Base-by-base conservation (phyloP, 53 echinoderm and acorn worm genomes). In the Zoroaster sp. region DNA sequence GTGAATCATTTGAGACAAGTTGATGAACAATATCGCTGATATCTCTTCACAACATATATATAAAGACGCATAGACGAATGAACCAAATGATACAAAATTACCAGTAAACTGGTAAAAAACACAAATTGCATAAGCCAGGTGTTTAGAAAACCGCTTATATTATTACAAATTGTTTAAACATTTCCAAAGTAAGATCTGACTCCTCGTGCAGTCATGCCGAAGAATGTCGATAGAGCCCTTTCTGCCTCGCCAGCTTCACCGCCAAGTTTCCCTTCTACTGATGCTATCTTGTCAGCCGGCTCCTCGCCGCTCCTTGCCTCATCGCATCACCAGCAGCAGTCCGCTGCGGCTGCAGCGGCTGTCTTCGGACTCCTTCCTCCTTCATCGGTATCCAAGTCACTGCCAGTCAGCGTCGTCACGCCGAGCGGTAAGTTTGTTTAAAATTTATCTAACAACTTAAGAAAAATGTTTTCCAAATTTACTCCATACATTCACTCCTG, bases 381-480 rank as follows among this genome's bases (percentile, higher is more conserved):
- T 0, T 80, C 80, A 31, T 77, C 93, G 6, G 77, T 69, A 8
- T 78, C 90, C 55, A 93, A 93, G 45, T 75, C 87, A 21, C 69
- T 93, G 3, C 93, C 93, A 4, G 82, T 90, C 68, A 87, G 90
- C 14, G 87, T 93, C 76, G 88, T 90, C 54, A 93, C 70, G 34
- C 90, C 93, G 0, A 80, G 74, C 40, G 90, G 93, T 90, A 83
- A 90, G 92, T 88, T 69, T 23, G 6, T n/a, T 45, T 44, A 44
- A 44, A 44, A 7, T 1, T 25, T 28, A 25, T 25, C 6, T 21
- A 0, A 6, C 8, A 23, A 14, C 17, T 17, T 34, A 3, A 0
- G 12, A 36, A 0, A 70, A 70, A 2, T 70, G 25, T 36, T 35
- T 69, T 69, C 31, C 23, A 65, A 65, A n/a, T n/a, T n/a, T n/a